Percentiles rank a stretch among this genome's conserved stretches.
phyloP scores from a whole-genome alignment of 2,113 vertebrate species.

The Tamias sibiricus region DNA sequence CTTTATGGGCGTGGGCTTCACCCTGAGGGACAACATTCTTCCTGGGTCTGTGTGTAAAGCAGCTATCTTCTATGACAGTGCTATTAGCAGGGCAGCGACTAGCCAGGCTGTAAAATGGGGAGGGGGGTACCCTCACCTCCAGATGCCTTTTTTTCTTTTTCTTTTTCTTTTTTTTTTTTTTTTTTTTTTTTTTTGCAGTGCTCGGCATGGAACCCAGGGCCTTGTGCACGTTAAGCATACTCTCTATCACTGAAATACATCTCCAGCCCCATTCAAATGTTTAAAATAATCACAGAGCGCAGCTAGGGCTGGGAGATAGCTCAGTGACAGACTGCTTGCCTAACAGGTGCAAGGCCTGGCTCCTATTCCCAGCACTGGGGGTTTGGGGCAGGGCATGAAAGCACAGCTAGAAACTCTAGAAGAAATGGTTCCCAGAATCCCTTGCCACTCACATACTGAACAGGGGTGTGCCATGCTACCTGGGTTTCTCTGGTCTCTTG shows the following conservation, averaged over 20 bases:
- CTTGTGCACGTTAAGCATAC: not conserved
- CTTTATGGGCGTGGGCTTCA: slow-evolving; percentile 12
- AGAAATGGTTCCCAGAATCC: slow-evolving; percentile 8
- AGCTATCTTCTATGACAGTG: slow-evolving; percentile 44
- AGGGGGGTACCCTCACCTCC: not conserved
- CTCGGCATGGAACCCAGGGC: not conserved
- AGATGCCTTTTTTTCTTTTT: not conserved
- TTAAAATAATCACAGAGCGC: not conserved
- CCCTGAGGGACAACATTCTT: not conserved
- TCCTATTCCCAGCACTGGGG: not conserved
- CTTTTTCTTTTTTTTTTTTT: too few relatives aligned
- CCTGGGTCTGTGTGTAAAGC: not conserved
- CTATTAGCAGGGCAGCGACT: not conserved
- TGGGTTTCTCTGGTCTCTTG: not conserved
- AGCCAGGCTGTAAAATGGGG: not conserved
- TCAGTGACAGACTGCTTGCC: not conserved
- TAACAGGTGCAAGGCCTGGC: not conserved
- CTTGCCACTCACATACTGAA: not conserved
- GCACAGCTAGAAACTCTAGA: not conserved
- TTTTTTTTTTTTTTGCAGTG: too few relatives aligned
- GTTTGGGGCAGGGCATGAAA: not conserved
- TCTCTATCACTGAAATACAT: not conserved
- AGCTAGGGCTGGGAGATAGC: too few relatives aligned
- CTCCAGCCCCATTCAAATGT: not conserved
- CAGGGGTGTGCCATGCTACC: not conserved